phyloP scores from a whole-genome alignment of 2,888 invertebrate species.

The Theretra japonica region DNA sequence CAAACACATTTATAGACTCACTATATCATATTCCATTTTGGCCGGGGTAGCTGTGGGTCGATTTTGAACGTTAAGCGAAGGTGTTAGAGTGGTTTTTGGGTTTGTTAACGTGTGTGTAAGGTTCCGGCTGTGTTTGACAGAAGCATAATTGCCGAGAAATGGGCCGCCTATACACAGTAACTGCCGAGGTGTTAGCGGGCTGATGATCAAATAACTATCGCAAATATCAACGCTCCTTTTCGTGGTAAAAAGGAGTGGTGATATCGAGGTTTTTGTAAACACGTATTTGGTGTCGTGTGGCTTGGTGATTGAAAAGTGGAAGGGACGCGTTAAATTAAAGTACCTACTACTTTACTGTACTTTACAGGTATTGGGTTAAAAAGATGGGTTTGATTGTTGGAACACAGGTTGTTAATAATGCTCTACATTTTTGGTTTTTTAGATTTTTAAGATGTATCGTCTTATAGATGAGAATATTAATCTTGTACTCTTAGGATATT shows the following conservation, averaged over 20 bases:
- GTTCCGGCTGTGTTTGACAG: constrained; percentile 73
- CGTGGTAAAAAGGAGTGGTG: constrained; percentile 1
- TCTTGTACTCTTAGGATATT: no score
- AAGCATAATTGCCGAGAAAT: constrained; percentile 81
- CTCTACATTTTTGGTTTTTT: no score
- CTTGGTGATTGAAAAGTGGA: background rate
- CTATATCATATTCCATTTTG: constrained; percentile 28
- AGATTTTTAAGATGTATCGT: no score
- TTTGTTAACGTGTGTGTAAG: constrained; percentile 35
- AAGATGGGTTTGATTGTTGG: no score
- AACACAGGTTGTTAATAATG: no score
- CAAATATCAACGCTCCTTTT: constrained; percentile 8
- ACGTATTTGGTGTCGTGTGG: background rate
- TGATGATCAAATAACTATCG: constrained; percentile 24
- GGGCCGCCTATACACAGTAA: constrained; percentile 50
- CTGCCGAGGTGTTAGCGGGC: constrained; percentile 26
- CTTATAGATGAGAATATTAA: no score
- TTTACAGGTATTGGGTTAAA: no score
- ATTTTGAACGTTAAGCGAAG: background rate
- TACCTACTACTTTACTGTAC: no score
- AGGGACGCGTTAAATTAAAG: no score
- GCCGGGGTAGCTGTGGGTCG: background rate
- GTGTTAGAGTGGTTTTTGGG: constrained; percentile 45
- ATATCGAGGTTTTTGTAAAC: background rate
- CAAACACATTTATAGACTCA: constrained; percentile 20